Percentiles rank a stretch among this genome's conserved stretches.
Evolutionary conservation across 2,113 vertebrate genomes (phyloP).

Genomic region (Sceloporus undulatus): DNA sequence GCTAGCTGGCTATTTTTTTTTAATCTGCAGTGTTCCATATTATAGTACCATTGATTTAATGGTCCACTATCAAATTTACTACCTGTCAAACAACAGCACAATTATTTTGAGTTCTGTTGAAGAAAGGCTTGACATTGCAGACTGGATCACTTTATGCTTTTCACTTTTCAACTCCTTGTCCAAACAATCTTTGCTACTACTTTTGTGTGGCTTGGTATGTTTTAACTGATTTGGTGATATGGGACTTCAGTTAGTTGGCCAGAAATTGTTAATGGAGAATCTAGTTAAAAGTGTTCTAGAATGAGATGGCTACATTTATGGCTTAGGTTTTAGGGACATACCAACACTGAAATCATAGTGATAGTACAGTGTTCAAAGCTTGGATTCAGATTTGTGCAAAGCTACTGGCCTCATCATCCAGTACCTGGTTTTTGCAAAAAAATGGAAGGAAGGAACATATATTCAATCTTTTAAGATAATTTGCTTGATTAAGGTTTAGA

Average conservation of each 20-base stretch:
- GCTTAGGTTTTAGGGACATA: neutral
- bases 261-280: accelerated
- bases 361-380: neutral
- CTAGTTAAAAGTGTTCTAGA: neutral
- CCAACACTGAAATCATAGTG: conserved; percentile 10
- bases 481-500: neutral
- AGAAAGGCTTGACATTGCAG: conserved; percentile 61
- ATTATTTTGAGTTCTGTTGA: conserved; percentile 72
- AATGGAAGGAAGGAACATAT: neutral
- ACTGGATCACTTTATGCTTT: conserved; percentile 63
- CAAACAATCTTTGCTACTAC: conserved; percentile 12
- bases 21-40: conserved; percentile 65
- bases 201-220: neutral
- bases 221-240: conserved; percentile 32
- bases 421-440: neutral
- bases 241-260: conserved; percentile 14
- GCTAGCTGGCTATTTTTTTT: conserved; percentile 55
- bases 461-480: neutral
- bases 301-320: neutral
- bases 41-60: conserved; percentile 75
- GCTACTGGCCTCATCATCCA: conserved; percentile 7
- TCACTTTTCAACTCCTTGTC: conserved; percentile 53
- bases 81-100: conserved; percentile 70
- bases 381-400: neutral
- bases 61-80: conserved; percentile 71